A percentile compares a stretch with the other conserved stretches of the same genome.
phyloP scores from a whole-genome alignment of 2,888 invertebrate genomes.

The Temnothorax unifasciatus region DNA sequence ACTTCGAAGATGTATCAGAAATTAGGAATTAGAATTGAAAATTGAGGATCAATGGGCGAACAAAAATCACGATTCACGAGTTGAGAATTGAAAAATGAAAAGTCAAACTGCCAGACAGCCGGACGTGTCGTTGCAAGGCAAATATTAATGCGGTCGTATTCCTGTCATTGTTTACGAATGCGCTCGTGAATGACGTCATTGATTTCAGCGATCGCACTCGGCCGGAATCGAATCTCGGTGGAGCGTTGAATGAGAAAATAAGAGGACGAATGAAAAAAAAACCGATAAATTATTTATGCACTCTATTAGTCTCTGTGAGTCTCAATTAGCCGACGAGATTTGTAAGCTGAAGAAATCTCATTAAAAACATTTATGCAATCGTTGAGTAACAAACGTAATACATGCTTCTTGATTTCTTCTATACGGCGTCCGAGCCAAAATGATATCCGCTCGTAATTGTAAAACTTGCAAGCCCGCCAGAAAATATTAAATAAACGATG shows the following conservation, averaged over 20 bases:
- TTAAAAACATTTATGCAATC: conserved; percentile 4
- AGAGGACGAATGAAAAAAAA: not conserved
- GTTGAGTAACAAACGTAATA: not conserved
- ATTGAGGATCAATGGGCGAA: not conserved
- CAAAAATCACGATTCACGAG: not conserved
- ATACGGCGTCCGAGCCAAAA: too few relatives aligned
- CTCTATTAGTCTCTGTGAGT: not conserved
- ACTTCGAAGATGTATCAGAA: not conserved
- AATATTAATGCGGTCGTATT: conserved; percentile 36
- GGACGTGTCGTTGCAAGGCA: not conserved
- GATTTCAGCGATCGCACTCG: not conserved
- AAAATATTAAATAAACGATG: too few relatives aligned
- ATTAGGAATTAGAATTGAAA: not conserved
- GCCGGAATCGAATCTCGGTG: not conserved
- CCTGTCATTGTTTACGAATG: conserved; percentile 42
- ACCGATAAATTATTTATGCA: conserved; percentile 9
- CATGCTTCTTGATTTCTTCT: not conserved
- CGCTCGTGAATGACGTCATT: not conserved
- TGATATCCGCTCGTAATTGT: too few relatives aligned
- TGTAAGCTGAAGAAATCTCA: not conserved
- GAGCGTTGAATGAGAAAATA: not conserved
- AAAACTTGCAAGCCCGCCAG: too few relatives aligned
- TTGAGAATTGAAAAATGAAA: not conserved
- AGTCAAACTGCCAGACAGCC: not conserved
- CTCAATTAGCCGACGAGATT: not conserved